Evolutionary conservation across 2,113 vertebrate genomes (phyloP).

Genomic region (Pseudorasbora parva): DNA sequence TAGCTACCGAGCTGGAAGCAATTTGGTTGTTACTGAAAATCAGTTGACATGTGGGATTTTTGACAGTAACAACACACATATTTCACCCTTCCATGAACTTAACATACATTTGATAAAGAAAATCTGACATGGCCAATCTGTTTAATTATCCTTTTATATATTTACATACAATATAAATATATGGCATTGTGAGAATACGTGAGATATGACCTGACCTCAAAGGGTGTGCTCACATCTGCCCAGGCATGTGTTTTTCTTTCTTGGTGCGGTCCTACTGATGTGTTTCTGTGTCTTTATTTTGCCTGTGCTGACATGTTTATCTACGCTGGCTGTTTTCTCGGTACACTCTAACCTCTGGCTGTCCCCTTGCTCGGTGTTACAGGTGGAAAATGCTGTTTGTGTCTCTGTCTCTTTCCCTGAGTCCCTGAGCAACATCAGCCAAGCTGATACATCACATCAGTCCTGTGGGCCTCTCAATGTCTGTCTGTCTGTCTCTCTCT

Average conservation of each 20-base stretch:
- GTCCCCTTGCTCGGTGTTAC: slow-evolving; percentile 48
- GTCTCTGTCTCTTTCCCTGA: neutral
- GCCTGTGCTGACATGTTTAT: slow-evolving; percentile 49
- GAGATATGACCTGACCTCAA: neutral
- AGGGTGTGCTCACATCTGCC: slow-evolving; percentile 8
- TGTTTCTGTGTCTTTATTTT: slow-evolving; percentile 41
- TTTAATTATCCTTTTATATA: neutral
- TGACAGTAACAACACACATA: slow-evolving; percentile 28
- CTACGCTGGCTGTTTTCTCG: slow-evolving; percentile 43
- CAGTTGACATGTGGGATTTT: slow-evolving; percentile 33
- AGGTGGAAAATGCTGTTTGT: slow-evolving; percentile 54
- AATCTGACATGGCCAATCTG: neutral
- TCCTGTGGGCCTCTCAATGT: neutral
- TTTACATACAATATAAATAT: neutral
- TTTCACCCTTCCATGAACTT: slow-evolving; percentile 33
- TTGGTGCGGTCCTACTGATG: slow-evolving; percentile 21
- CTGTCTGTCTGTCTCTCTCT: slow-evolving; percentile 4
- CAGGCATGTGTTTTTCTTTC: slow-evolving; percentile 44
- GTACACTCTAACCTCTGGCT: slow-evolving; percentile 69
- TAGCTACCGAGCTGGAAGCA: slow-evolving; percentile 38
- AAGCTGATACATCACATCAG: slow-evolving; percentile 51
- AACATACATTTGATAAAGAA: slow-evolving; percentile 24
- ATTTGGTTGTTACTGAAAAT: slow-evolving; percentile 42
- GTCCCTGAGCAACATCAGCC: slow-evolving; percentile 36
- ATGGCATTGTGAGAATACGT: neutral